phyloP scores from a whole-genome alignment of 2,888 invertebrate genomes.

The Pristionchus japonicus region DNA sequence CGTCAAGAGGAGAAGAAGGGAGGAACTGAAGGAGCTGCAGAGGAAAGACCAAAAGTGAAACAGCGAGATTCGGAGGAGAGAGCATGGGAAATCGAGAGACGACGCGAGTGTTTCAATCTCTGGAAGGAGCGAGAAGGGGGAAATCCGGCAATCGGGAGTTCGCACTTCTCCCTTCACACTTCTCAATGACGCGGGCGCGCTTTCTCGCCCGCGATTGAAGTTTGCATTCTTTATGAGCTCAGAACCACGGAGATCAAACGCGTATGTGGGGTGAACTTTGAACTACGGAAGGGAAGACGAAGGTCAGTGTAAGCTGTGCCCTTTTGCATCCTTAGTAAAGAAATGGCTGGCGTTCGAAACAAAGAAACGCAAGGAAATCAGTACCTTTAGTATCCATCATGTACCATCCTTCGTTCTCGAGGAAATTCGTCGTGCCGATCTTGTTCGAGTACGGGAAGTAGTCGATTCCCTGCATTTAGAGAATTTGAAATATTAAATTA shows the following conservation, averaged over 20 bases:
- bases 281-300: background rate
- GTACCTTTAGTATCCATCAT: slow-evolving; percentile 66
- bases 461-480: slow-evolving; percentile 66
- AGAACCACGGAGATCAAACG: background rate
- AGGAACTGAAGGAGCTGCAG: background rate
- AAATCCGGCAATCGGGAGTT: slow-evolving; percentile 22
- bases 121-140: background rate
- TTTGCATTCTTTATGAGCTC: background rate
- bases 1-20: background rate
- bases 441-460: slow-evolving; percentile 70
- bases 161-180: background rate
- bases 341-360: background rate
- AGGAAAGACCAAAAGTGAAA: slow-evolving; percentile 1
- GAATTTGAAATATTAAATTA: background rate
- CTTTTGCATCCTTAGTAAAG: too few species aligned
- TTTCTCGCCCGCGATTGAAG: background rate
- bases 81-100: too few species aligned
- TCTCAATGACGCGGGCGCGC: background rate
- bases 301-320: too few species aligned
- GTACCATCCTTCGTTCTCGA: slow-evolving; percentile 75
- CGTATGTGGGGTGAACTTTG: background rate
- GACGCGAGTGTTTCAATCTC: too few species aligned
- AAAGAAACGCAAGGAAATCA: background rate
- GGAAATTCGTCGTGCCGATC: slow-evolving; percentile 71
- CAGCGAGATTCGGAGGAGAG: background rate